A percentile compares a stretch with the other conserved stretches of the same genome.
These are phyloP conservation scores for Eospalax fontanierii DNA, from an alignment of 2,797 vertebrate species.

Conservation along the genomic window DNA sequence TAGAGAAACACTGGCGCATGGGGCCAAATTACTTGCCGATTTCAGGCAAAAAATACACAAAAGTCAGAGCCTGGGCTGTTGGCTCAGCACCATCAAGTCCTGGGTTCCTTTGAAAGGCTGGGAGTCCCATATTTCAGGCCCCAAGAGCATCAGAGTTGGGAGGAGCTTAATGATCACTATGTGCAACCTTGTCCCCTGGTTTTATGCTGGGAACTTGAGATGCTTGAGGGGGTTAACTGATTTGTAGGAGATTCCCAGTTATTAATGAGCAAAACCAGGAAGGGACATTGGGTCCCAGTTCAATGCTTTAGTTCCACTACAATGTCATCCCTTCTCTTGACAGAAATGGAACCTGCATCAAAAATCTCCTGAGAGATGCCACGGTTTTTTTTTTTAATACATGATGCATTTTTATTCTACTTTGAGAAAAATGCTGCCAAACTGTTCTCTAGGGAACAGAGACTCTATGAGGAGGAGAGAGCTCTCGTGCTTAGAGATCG, in stretches of 20 bases:
- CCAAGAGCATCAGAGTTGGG: neutral
- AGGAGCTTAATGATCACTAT: neutral
- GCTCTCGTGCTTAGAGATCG: slow-evolving; percentile 74
- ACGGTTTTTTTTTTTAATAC: slow-evolving; percentile 65
- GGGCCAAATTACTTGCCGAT: neutral
- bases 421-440: slow-evolving; percentile 81
- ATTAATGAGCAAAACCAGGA: neutral
- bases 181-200: neutral
- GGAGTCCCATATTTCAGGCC: neutral
- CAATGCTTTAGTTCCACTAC: neutral
- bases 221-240: neutral
- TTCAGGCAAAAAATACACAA: neutral
- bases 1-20: neutral
- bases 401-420: slow-evolving; percentile 80
- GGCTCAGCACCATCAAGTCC: rapidly evolving
- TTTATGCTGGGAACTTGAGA: slow-evolving; percentile 1
- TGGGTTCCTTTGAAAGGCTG: neutral
- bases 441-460: slow-evolving; percentile 75
- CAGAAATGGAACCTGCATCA: slow-evolving; percentile 76
- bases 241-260: neutral
- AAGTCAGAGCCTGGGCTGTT: neutral
- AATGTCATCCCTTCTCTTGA: slow-evolving; percentile 55
- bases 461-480: slow-evolving; percentile 61
- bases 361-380: slow-evolving; percentile 74
- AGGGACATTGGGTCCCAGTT: neutral